Base-by-base conservation (phyloP, 2,888 invertebrate genomes). In the Fragum whitleyi region DNA sequence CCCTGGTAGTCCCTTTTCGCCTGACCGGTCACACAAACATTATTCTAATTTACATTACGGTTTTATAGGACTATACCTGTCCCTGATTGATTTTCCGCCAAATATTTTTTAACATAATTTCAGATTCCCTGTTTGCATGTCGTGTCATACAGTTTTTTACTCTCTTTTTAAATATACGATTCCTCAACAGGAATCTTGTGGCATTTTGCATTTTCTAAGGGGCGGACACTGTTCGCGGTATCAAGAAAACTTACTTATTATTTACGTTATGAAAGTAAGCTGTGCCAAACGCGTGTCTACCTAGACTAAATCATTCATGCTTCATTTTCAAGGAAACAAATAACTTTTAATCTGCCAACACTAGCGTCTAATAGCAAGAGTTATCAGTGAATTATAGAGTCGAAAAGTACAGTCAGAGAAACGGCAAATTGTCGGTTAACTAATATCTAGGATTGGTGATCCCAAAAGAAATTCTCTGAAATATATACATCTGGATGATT, bases 241-340 rank as follows among this genome's bases (percentile, higher is more conserved):
- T 36, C 32, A 36, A 36, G 32, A 36, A 36, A 47, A 57, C n/a
- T 26, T 23, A 61, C n/a, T 61, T 29, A 11, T 11, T 61, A 61
- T 61, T 61, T 61, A 61, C 61, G 32, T 61, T 61, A 32, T 9
- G 61, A 32, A n/a, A 11, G 61, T 19, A 32, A 19, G 9, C 26
- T 6, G 32, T 61, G 61, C 61, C 61, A 61, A 26, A 28, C 61
- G 5, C n/a, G 26, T 23, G 61, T 32, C 32, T 32, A 32, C 28
- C 32, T 65, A 77, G 77, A 77, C 77, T 77, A 77, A 77, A 77
- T 77, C 71, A 77, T 71, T 62, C 55, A 77, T 61, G 62, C 69
- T 70, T 76, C 69, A 76, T 76, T 76, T 70, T 32, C 62, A n/a
- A n/a, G 39, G 47, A 42, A 61, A 36, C 59, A 65, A 57, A 70